Evolutionary conservation across 2,113 vertebrate species (phyloP), one percentile per base, ranked within the genome.

Genomic region (Vombatus ursinus): DNA sequence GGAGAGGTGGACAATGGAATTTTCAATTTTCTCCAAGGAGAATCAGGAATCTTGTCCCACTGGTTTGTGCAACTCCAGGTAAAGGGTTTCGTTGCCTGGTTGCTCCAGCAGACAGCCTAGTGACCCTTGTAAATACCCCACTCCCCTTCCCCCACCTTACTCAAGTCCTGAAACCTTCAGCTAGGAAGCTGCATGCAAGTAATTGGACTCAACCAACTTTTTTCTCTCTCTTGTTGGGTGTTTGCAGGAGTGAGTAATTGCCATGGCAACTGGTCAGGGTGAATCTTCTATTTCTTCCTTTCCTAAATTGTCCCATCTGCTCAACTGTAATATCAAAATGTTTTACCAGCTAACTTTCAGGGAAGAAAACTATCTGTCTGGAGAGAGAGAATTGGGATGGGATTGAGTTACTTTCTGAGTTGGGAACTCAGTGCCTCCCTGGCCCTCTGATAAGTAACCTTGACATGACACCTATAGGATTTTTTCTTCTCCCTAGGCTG

Each of bases 11-110:
- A 48, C 61, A 16, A 52, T 37, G 90, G 89, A 51, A 92, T 93
- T 57, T 50, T 16, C 8, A 53, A 5, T 0, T 8, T 48, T 28
- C 92, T 54, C 90, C 84, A 48, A 91, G 94, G 93, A 90, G 50
- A 4, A 47, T 84, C 92, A 93, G 95, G 97, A 98, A 98, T 98
- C 98, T 91, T 49, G 98, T 89, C 61, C 9, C 84, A 94, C 98
- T 95, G 97, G 98, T 98, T 96, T 95, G 96, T 93, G 94, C 94
- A 97, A 97, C 92, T 97, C 94, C 23, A 52, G 52, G 89, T 12
- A 0, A 31, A 16, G 16, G 49, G 31, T 16, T 51, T 1, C 51
- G 47, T 92, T 84, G 57, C 92, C 44, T 3, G 0, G 49, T 91
- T 92, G 16, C 89, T 89, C 37, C 0, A 44, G 10, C 49, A 93